Evolutionary conservation across 2,113 vertebrate genomes (phyloP).

Genomic region (Ctenomys sociabilis): DNA sequence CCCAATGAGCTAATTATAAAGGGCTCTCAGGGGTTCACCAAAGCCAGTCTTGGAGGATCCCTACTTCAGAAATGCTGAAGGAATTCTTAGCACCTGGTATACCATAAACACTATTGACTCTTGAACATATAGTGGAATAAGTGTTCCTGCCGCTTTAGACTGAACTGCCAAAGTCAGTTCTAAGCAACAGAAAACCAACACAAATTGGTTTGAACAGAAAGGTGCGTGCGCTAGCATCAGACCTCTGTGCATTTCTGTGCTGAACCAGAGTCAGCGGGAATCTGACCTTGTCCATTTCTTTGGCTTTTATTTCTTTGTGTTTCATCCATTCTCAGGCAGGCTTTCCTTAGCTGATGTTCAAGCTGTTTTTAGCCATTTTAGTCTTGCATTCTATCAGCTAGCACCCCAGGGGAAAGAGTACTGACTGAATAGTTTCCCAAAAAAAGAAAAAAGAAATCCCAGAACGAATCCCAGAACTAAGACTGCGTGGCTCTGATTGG

Average conservation of each 20-base stretch:
- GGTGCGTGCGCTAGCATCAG: not conserved
- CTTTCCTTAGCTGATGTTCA: constrained; percentile 8
- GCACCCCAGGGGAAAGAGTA: not conserved
- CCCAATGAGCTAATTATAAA: constrained; percentile 66
- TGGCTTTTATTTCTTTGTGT: constrained; percentile 33
- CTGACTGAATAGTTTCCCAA: not conserved
- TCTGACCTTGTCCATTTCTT: constrained; percentile 45
- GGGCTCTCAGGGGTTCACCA: constrained; percentile 45
- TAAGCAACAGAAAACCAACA: constrained; percentile 27
- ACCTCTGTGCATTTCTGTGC: not conserved
- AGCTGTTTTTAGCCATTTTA: not conserved
- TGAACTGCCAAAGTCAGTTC: not conserved
- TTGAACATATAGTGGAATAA: not conserved
- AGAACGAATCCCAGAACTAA: not conserved
- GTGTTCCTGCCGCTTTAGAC: constrained; percentile 10
- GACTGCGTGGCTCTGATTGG: constrained; percentile 51
- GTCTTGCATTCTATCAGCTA: not conserved
- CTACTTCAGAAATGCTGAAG: constrained; percentile 46
- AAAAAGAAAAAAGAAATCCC: constrained; percentile 7
- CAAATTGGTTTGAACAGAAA: not conserved
- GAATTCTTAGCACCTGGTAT: constrained; percentile 57
- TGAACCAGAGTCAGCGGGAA: constrained; percentile 36
- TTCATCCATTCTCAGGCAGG: not conserved
- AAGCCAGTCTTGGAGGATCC: constrained; percentile 21
- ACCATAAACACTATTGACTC: constrained; percentile 1